Base-by-base conservation (phyloP, 1,140 invertebrate genomes). In the Copidosoma floridanum region DNA sequence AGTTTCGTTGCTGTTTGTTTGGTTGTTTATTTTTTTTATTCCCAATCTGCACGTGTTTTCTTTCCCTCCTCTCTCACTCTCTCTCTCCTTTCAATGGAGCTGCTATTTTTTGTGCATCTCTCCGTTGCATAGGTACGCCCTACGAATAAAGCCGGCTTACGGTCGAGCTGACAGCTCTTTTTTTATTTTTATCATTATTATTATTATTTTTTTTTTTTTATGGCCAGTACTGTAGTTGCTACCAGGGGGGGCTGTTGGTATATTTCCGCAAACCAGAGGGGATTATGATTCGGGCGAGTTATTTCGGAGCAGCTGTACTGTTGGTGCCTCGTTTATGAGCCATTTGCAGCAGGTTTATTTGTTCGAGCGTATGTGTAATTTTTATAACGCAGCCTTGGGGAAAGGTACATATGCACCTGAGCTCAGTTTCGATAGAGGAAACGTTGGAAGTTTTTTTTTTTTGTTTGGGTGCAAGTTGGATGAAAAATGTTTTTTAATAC, bases 1-100 rank as follows among this genome's bases (percentile, higher is more conserved):
- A n/a, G n/a, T n/a, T n/a, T n/a, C n/a, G n/a, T n/a, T n/a, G n/a
- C n/a, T n/a, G n/a, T n/a, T n/a, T n/a, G n/a, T n/a, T n/a, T n/a
- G n/a, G n/a, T n/a, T n/a, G n/a, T 53, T 32, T n/a, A 29, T 52
- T 51, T 57, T 16, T 59, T 50, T 65, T 65, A 58, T 56, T 65
- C 53, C 2, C 27, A 53, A 29, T 44, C 63, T 61, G 61, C 51
- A 18, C 14, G 35, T 40, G 24, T 5, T 56, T 43, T 67, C 44
- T 56, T 48, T 38, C 20, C 20, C 43, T 58, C 52, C 50, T 37
- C 61, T 35, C 53, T 26, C 14, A 46, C 27, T 32, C 23, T 50
- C 24, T 62, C 32, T 37, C 46, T 62, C 48, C 35, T 62, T 29
- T 57, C n/a, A n/a, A n/a, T n/a, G n/a, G n/a, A n/a, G n/a, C n/a